phyloP scores from a whole-genome alignment of 2,888 invertebrate genomes.

The Leptinotarsa tumamoca region DNA sequence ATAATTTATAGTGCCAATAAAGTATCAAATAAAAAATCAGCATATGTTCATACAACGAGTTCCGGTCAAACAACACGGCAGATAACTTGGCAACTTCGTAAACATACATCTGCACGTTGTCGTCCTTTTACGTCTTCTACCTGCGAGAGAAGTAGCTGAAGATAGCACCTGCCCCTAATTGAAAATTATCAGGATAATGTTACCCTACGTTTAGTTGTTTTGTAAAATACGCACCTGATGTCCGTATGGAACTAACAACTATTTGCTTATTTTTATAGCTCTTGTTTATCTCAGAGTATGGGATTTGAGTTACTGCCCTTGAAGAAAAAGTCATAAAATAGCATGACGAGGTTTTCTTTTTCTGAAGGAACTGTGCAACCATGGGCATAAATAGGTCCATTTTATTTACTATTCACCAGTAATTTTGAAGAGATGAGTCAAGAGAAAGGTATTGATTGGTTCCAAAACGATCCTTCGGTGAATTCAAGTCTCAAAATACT shows the following conservation, averaged over 20 bases:
- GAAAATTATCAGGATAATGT: slow-evolving; percentile 40
- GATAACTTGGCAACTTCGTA: slow-evolving; percentile 23
- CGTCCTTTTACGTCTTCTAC: slow-evolving; percentile 36
- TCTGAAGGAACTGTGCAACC: neutral
- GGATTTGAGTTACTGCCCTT: neutral
- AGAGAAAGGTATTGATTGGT: no score
- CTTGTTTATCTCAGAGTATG: neutral
- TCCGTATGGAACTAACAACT: neutral
- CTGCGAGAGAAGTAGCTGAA: slow-evolving; percentile 36
- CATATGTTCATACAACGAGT: slow-evolving; percentile 9
- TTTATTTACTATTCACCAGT: no score
- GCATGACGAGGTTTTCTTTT: neutral
- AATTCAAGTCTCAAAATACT: no score
- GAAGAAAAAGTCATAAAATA: neutral
- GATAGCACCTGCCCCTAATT: slow-evolving; percentile 42
- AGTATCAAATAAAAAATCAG: neutral
- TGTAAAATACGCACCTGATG: slow-evolving; percentile 35
- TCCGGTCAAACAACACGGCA: neutral
- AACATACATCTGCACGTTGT: slow-evolving; percentile 35
- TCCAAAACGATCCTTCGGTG: no score
- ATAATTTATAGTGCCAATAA: neutral
- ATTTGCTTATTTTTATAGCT: slow-evolving; percentile 4
- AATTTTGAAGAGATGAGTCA: no score
- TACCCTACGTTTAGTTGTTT: slow-evolving; percentile 27
- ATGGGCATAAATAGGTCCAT: no score